Percentiles rank a stretch among this genome's conserved stretches.
These are phyloP conservation scores for Anguilla marmorata DNA, from an alignment of 2,797 vertebrate species.

Conservation along the genomic window DNA sequence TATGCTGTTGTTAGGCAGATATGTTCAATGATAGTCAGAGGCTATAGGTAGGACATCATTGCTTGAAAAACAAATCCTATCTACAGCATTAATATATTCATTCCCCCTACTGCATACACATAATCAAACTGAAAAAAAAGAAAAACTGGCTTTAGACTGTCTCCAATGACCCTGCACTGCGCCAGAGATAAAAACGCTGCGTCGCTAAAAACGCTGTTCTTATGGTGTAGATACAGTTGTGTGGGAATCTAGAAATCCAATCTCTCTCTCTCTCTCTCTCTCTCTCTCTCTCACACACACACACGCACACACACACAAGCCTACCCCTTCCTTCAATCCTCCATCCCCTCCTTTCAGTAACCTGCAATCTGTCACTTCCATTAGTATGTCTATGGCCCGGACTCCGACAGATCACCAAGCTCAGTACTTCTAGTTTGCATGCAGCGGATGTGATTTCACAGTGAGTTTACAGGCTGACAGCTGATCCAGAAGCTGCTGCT, in stretches of 20 bases:
- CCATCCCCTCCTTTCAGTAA: not conserved
- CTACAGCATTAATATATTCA: not conserved
- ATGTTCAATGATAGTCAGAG: not conserved
- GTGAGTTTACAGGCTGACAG: not conserved
- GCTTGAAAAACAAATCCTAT: not conserved
- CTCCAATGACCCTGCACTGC: not conserved
- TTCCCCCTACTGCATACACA: not conserved
- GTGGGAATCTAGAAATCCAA: no score
- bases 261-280: not conserved
- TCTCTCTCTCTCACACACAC: not conserved
- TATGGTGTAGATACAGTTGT: not conserved
- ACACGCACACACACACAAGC: conserved; percentile 12
- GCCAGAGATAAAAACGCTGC: not conserved
- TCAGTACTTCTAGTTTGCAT: no score
- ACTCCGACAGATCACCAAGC: not conserved
- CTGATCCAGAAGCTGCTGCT: not conserved
- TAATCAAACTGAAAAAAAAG: not conserved
- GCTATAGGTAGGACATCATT: not conserved
- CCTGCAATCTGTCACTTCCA: conserved; percentile 33
- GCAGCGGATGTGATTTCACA: not conserved
- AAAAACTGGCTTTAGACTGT: not conserved
- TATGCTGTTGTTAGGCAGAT: no score
- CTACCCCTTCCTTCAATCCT: conserved; percentile 5
- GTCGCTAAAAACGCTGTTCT: not conserved
- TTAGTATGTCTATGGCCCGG: not conserved